Evolutionary conservation across 2,888 invertebrate genomes (phyloP).

Genomic region (Rhorus exstirpatorius): DNA sequence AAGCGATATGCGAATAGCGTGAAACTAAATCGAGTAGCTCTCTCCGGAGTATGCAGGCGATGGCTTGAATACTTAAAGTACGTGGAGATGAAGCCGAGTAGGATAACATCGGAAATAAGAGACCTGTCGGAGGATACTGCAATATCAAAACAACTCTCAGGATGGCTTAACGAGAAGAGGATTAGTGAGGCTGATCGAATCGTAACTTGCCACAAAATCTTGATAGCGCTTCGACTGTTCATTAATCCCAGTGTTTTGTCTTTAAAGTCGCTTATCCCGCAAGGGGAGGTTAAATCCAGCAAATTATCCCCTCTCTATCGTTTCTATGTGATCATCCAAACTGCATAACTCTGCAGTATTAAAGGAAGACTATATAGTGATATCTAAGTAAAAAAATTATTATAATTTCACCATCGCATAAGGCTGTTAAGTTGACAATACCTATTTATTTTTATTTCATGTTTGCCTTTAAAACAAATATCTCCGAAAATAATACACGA

Average conservation of each 20-base stretch:
- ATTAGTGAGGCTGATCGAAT: slow-evolving; percentile 26
- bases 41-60: slow-evolving; percentile 26
- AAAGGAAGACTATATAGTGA: too few species aligned
- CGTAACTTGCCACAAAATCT: slow-evolving; percentile 77
- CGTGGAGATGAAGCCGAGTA: slow-evolving; percentile 6
- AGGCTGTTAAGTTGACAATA: too few species aligned
- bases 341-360: not conserved
- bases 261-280: not conserved
- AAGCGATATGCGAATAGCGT: slow-evolving; percentile 52
- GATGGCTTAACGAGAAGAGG: slow-evolving; percentile 18
- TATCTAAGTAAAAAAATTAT: too few species aligned
- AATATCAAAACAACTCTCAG: slow-evolving; percentile 37
- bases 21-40: slow-evolving; percentile 55
- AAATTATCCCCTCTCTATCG: not conserved
- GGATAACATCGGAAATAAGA: slow-evolving; percentile 26
- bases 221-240: slow-evolving; percentile 79
- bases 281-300: not conserved
- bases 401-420: too few species aligned
- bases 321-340: not conserved
- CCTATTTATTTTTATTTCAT: too few species aligned
- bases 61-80: slow-evolving; percentile 38
- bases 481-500: too few species aligned
- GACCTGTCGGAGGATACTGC: slow-evolving; percentile 5
- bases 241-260: slow-evolving; percentile 75
- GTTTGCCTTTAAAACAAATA: too few species aligned